Evolutionary conservation across 2,113 vertebrate genomes (phyloP), one percentile per base, ranked within the genome.

Genomic region (Azemiops feae): DNA sequence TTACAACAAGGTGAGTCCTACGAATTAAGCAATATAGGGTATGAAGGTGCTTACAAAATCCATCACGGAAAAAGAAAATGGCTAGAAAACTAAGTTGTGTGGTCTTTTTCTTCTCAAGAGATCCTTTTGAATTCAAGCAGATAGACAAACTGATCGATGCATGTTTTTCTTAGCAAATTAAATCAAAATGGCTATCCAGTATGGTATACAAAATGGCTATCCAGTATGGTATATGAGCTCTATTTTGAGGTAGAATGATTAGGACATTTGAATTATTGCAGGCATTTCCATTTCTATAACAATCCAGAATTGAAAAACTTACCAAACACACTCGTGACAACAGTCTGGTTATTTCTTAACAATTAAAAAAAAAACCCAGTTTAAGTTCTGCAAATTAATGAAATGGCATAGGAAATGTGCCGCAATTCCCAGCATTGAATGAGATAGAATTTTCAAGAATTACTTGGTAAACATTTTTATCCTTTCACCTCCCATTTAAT

Each of bases 251-350:
- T 95, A 93, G 92, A 93, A 86, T 96, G 93, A 96, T 91, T 94
- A 93, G 96, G 95, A 96, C 95, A 97, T 89, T 93, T 92, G 95
- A 92, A 95, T 97, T 97, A 96, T 96, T 97, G 94, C 94, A 96
- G 93, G 93, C 88, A 95, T 86, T 90, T 87, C 47, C 92, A 25
- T 96, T 97, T 95, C 94, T 96, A 95, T 95, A 96, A 92, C 89
- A 94, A 91, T 94, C 50, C 89, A 96, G 94, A 93, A 86, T 96
- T 91, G 92, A 69, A 96, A 91, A 90, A 90, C 90, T 92, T 45
- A 93, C 69, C 90, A 88, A 91, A 88, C 92, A 86, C 94, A 93
- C 93, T 95, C 95, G 95, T 93, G 92, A 94, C 47, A 95, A 91
- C 69, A 95, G 87, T 85, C 86, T 60, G n/a, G 86, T 90, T 92